A percentile compares a stretch with the other conserved stretches of the same genome.
Evolutionary conservation across 2,113 vertebrate species (phyloP).

Genomic region (Ammospiza caudacuta): DNA sequence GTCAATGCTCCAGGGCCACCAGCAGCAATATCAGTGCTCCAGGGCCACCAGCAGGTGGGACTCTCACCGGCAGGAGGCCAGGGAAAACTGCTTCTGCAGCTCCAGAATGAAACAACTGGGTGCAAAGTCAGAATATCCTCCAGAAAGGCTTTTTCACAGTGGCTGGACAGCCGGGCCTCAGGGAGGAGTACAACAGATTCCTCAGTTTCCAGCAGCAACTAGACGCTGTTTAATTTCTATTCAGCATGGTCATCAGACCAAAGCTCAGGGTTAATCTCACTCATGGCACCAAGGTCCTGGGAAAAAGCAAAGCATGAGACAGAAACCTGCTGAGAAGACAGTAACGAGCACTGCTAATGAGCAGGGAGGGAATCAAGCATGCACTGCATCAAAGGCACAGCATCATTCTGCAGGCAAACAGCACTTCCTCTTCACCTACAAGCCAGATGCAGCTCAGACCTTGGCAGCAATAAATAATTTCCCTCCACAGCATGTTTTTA

Average conservation of each 20-base stretch:
- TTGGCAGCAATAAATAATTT: not conserved
- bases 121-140: not conserved
- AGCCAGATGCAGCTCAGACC: not conserved
- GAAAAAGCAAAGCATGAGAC: slow-evolving; percentile 9
- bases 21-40: not conserved
- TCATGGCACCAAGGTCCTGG: not conserved
- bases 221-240: not conserved
- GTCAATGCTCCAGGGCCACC: not conserved
- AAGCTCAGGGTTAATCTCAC: slow-evolving; percentile 4
- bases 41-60: slow-evolving; percentile 22
- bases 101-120: not conserved
- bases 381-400: not conserved
- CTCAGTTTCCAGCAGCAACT: not conserved
- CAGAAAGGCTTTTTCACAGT: not conserved
- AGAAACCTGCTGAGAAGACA: slow-evolving; percentile 30
- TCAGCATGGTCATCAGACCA: slow-evolving; percentile 11
- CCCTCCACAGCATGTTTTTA: accelerated
- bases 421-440: not conserved
- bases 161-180: not conserved
- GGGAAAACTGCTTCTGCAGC: not conserved
- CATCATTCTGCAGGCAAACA: not conserved
- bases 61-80: not conserved
- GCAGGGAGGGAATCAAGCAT: not conserved
- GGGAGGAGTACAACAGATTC: not conserved
- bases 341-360: slow-evolving; percentile 28